These are phyloP conservation scores for Gadopsis bispinosus DNA, from an alignment of 2,797 vertebrate species.

Conservation along the genomic window DNA sequence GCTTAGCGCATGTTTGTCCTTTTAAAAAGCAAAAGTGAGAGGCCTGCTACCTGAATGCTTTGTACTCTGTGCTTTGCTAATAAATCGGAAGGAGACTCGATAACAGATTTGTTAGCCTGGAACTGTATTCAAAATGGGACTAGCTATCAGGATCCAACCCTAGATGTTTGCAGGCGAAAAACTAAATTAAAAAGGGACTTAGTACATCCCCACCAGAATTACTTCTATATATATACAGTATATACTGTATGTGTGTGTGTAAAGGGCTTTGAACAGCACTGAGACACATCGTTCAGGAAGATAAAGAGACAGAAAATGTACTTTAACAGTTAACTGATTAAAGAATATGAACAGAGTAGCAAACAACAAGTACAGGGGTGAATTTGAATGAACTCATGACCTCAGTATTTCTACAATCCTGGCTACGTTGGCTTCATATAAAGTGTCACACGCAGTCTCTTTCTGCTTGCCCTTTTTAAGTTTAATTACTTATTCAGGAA, in stretches of 20 bases:
- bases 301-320: background rate
- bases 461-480: slow-evolving; percentile 8
- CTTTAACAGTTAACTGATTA: background rate
- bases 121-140: slow-evolving; percentile 1
- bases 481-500: background rate
- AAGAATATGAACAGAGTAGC: background rate
- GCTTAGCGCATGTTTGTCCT: background rate
- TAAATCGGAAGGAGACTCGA: background rate
- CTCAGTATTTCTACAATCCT: background rate
- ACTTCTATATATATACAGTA: too few relatives aligned
- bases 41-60: background rate
- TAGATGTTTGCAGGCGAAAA: slow-evolving; percentile 7
- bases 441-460: background rate
- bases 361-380: background rate
- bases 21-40: background rate
- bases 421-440: background rate
- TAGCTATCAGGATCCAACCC: background rate
- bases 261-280: background rate
- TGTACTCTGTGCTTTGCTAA: background rate
- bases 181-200: slow-evolving; percentile 13
- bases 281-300: background rate
- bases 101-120: background rate
- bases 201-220: background rate
- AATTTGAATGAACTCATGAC: background rate
- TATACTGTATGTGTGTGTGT: background rate